Evolutionary conservation across 2,888 invertebrate species (phyloP).

Genomic region (Eumerus sabulonum): DNA sequence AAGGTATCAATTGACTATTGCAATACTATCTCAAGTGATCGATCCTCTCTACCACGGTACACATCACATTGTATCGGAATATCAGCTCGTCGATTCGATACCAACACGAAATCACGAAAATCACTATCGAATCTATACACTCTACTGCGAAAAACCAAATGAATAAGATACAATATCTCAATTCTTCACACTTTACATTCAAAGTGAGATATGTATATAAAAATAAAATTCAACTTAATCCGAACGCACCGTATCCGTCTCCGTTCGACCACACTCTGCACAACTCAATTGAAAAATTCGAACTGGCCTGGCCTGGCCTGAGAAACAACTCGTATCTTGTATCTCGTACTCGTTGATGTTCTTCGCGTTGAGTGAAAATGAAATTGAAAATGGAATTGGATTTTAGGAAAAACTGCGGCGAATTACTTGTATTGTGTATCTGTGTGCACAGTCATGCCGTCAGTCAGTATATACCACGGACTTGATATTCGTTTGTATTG

Average conservation of each 20-base stretch:
- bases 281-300: constrained; percentile 63
- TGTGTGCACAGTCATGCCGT: not conserved
- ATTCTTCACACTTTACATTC: constrained; percentile 8
- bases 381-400: constrained; percentile 31
- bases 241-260: constrained; percentile 52
- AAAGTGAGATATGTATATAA: too few species aligned
- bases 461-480: too few species aligned
- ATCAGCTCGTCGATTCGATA: too few species aligned
- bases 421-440: constrained; percentile 48
- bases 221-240: constrained; percentile 8
- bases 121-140: too few species aligned
- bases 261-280: constrained; percentile 33
- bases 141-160: not conserved
- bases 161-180: constrained; percentile 39
- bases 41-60: constrained; percentile 18
- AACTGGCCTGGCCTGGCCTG: constrained; percentile 29
- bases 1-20: constrained; percentile 25
- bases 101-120: not conserved
- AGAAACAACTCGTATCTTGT: too few species aligned
- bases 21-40: not conserved
- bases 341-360: constrained; percentile 16
- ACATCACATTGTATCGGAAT: constrained; percentile 34
- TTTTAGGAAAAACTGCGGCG: constrained; percentile 34
- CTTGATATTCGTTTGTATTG: not conserved
- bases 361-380: constrained; percentile 54